phyloP scores from a whole-genome alignment of 2,113 vertebrate species.

The Podarcis cretensis region DNA sequence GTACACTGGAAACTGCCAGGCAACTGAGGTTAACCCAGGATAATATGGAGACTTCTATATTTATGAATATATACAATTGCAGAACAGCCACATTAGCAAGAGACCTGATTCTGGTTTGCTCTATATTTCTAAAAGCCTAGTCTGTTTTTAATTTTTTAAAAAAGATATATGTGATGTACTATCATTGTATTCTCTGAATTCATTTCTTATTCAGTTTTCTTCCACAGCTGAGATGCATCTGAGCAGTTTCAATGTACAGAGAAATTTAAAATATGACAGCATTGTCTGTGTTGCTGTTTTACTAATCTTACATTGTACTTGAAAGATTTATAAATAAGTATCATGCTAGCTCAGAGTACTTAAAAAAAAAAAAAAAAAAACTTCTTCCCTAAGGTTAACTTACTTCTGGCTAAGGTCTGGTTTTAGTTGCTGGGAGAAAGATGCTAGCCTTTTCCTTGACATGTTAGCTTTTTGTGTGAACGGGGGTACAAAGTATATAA shows the following conservation, averaged over 20 bases:
- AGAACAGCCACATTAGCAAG: not conserved
- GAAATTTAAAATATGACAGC: not conserved
- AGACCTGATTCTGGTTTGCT: not conserved
- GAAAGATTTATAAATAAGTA: not conserved
- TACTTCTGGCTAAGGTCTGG: not conserved
- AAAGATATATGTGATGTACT: not conserved
- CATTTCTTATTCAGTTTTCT: not conserved
- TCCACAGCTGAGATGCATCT: not conserved
- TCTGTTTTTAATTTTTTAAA: not conserved
- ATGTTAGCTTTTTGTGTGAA: not conserved
- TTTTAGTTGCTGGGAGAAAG: not conserved
- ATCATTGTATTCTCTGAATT: not conserved
- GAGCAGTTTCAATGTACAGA: not conserved
- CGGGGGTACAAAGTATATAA: too few relatives aligned
- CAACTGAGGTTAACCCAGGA: not conserved
- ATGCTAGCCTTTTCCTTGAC: not conserved
- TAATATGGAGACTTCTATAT: not conserved
- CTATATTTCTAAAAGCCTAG: not conserved
- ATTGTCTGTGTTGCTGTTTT: not conserved
- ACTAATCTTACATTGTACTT: not conserved
- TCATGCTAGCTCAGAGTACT: too few relatives aligned
- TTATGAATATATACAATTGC: not conserved
- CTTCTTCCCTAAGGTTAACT: not conserved
- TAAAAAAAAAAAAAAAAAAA: too few relatives aligned
- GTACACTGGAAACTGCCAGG: not conserved